Base-by-base conservation (phyloP, 1,140 invertebrate species). In the Calliopsis andreniformis region DNA sequence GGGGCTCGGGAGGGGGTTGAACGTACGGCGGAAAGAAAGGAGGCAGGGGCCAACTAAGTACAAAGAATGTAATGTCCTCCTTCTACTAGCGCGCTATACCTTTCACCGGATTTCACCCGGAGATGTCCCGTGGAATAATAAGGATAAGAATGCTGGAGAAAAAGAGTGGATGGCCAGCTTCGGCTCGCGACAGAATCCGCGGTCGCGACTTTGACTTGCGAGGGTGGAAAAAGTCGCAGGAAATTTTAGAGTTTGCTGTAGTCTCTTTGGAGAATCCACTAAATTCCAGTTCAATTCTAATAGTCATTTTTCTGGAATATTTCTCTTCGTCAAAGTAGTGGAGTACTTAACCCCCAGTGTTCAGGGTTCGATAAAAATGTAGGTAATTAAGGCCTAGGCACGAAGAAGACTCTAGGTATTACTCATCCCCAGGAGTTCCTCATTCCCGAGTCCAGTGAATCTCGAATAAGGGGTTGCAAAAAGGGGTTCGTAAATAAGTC, bases 41-140 rank as follows among this genome's bases (percentile, higher is more conserved):
- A 79, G 78, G 76, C 32, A 55, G 68, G 18, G 78, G 62, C 55
- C 66, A 71, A 75, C 64, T 88, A 88, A 88, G 84, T 87, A 88
- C 86, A 85, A 88, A 87, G 87, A 87, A 88, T 88, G 87, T 87
- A 86, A 88, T 85, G 86, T 85, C 86, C 87, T 82, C 82, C 76
- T 75, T 70, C 77, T 64, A 76, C 63, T 67, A 55, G 64, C 69
- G 32, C 80, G 78, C 75, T 83, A 76, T 83, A 80, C 84, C 85
- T 87, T 86, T 86, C 85, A 82, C 79, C 73, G 82, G 81, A 87
- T 87, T 87, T 87, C 78, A 87, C 84, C 84, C 43, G 82, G 78
- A 82, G 78, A 81, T 85, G 83, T 87, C 84, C 78, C 69, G 76
- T 62, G 76, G 83, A 87, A 87, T 87, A 87, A 87, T 87, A 86